Base-by-base conservation (phyloP, 2,113 vertebrate genomes). In the Chamaea fasciata region DNA sequence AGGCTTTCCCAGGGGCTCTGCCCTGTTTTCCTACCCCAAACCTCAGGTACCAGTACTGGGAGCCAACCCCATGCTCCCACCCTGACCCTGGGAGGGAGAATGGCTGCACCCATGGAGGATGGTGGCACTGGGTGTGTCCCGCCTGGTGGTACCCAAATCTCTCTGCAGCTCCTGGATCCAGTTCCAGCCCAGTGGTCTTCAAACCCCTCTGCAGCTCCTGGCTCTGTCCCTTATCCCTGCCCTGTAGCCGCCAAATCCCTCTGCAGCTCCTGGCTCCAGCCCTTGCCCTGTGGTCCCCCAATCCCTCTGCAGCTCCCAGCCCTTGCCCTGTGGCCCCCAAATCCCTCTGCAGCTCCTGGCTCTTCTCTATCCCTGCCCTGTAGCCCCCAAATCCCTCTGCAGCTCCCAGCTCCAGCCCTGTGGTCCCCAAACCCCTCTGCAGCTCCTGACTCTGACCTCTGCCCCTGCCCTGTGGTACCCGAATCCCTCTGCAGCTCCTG, bases 281-380 rank as follows among this genome's bases (percentile, higher is more conserved):
- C 44, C 44, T 17, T 35, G 28, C 10, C 21, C 15, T 0, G 1
- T 20, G 46, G 33, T 6, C 1, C 26, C 13, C n/a, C 21, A 69
- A 37, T 2, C 41, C 17, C 39, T n/a, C 9, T 74, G 44, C 44
- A 44, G 44, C 44, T 44, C 44, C 44, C 8, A 8, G 44, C 44
- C 42, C 7, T 8, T 35, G 10, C 8, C 53, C 24, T 1, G 3
- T 28, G 41, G 13, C 6, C 0, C 0, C n/a, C 39, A 18, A 64
- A 35, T 2, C 49, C 24, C 31, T 23, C 37, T 53, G 39, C 15
- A 64, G 60, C 60, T 63, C 37, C 37, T 1, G 7, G 4, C 5
- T 20, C 31, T 41, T 12, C 41, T 14, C 41, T 11, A 41, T 12
- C 46, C 44, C 10, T 46, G 42, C 4, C 14, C 23, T 3, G 52